Percentiles rank a stretch among this genome's conserved stretches.
phyloP scores from a whole-genome alignment of 2,113 vertebrate species.

The Leucoraja erinaceus region DNA sequence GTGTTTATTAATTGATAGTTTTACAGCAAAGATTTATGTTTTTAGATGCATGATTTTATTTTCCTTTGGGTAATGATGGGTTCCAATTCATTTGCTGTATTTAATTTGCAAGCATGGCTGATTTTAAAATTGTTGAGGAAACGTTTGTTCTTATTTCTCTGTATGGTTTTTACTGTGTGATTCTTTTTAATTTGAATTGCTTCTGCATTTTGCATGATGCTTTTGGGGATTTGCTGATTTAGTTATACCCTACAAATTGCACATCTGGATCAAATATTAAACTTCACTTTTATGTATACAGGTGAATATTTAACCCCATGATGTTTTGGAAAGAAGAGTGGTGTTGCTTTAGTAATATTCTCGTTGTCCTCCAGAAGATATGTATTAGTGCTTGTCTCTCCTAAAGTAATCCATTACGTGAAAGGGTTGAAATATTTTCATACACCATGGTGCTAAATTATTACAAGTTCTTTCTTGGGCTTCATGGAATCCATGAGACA shows the following conservation, averaged over 20 bases:
- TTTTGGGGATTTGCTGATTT: background rate
- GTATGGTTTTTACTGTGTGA: too few relatives aligned
- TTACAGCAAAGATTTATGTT: background rate
- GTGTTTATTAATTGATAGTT: background rate
- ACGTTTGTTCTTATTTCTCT: background rate
- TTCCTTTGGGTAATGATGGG: background rate
- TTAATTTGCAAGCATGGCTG: background rate
- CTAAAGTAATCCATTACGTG: background rate
- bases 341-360: too few relatives aligned
- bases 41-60: background rate
- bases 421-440: background rate
- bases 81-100: background rate
- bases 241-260: background rate
- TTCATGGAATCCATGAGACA: background rate
- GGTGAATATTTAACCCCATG: background rate
- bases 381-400: too few relatives aligned
- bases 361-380: too few relatives aligned
- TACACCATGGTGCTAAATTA: background rate
- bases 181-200: background rate
- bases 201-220: background rate
- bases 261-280: background rate
- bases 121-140: background rate
- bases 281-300: background rate
- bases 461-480: background rate
- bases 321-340: background rate